Evolutionary conservation across 35 echinoderm and acorn worm genomes (phyloP).

Genomic region (Heliocidaris tuberculata): DNA sequence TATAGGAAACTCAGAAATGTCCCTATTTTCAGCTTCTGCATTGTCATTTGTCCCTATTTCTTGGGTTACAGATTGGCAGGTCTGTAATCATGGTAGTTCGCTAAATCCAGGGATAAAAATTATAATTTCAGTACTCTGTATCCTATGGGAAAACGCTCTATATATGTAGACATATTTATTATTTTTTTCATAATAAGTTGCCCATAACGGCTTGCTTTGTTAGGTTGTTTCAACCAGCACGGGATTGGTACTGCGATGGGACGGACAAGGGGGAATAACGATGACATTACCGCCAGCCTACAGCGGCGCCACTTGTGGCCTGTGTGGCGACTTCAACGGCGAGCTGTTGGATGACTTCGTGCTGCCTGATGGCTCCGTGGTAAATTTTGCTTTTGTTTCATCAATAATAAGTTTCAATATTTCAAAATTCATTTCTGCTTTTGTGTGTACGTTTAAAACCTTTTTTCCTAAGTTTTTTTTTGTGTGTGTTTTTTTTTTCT

Average conservation of each 20-base stretch:
- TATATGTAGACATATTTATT: too few species aligned
- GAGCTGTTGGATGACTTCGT: constrained; percentile 57
- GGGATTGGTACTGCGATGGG: constrained; percentile 56
- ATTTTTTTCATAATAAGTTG: too few species aligned
- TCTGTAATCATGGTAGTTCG: too few species aligned
- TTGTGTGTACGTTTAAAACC: background rate
- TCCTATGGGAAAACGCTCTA: too few species aligned
- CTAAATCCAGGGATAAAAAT: too few species aligned
- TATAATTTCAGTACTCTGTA: too few species aligned
- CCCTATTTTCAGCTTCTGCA: too few species aligned
- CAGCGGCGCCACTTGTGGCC: constrained; percentile 60
- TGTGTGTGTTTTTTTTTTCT: background rate
- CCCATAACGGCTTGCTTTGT: background rate
- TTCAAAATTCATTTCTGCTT: background rate
- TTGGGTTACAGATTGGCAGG: too few species aligned
- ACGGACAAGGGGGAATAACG: constrained; percentile 54
- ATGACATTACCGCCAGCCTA: constrained; percentile 60
- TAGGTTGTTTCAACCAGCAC: constrained; percentile 17
- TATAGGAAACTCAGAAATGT: too few species aligned
- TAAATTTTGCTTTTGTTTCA: background rate
- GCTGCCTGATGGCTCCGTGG: constrained; percentile 50
- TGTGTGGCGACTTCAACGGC: constrained; percentile 71
- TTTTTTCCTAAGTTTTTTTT: background rate
- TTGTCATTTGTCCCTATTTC: too few species aligned
- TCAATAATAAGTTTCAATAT: background rate